Percentiles rank a stretch among this genome's conserved stretches.
Evolutionary conservation across 2,888 invertebrate species (phyloP).

Genomic region (Lithophane ornitopus): DNA sequence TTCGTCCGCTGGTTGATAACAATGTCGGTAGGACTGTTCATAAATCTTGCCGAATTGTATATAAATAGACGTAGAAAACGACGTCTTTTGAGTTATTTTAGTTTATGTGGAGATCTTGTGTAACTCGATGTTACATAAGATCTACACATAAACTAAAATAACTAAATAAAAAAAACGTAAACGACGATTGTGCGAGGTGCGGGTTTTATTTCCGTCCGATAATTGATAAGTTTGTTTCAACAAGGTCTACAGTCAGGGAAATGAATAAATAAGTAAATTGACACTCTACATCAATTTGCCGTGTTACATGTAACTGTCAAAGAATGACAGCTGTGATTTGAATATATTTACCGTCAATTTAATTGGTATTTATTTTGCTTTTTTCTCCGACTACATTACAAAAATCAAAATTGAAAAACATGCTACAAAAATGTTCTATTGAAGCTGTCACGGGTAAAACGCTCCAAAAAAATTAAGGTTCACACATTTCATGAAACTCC

Average conservation of each 20-base stretch:
- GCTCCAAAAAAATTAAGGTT: neutral
- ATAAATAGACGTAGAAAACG: neutral
- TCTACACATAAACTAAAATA: no score
- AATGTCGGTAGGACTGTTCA: slow-evolving; percentile 22
- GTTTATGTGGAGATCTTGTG: neutral
- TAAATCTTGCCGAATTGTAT: slow-evolving; percentile 23
- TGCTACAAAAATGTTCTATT: neutral
- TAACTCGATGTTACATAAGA: no score
- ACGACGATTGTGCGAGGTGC: neutral
- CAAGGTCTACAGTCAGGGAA: neutral
- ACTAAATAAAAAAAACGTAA: no score
- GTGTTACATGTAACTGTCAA: neutral
- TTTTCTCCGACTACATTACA: neutral
- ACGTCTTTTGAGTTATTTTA: neutral
- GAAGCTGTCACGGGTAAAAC: neutral
- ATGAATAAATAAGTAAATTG: neutral
- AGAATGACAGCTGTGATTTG: neutral
- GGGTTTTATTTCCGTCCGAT: neutral
- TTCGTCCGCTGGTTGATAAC: slow-evolving; percentile 5
- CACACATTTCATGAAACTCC: neutral
- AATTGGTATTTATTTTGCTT: neutral
- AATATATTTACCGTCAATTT: neutral
- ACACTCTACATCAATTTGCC: neutral
- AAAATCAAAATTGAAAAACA: neutral
- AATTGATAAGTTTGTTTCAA: neutral